A percentile compares a stretch with the other conserved stretches of the same genome.
Evolutionary conservation across 2,113 vertebrate species (phyloP).

Genomic region (Narcine bancroftii): DNA sequence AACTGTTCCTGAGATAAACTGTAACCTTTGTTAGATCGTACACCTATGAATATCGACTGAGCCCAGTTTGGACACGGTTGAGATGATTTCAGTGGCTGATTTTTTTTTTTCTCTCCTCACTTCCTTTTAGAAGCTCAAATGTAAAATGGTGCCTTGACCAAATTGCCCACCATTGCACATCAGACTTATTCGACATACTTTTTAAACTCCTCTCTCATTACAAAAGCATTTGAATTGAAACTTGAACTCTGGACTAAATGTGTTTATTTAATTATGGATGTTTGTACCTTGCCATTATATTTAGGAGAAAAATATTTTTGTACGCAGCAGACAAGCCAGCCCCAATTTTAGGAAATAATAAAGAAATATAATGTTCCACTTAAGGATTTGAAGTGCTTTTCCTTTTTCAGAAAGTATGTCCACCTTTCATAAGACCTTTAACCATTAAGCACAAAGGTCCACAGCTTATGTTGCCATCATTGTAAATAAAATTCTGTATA

Average conservation of each 20-base stretch:
- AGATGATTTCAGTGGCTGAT: neutral
- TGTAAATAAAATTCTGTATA: too few relatives aligned
- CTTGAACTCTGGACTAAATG: neutral
- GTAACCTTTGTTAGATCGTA: neutral
- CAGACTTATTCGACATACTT: neutral
- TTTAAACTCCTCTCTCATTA: neutral
- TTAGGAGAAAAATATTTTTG: too few relatives aligned
- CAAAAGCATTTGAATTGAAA: neutral
- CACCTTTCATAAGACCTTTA: too few relatives aligned
- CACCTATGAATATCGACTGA: neutral
- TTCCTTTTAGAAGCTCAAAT: neutral
- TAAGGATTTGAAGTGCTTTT: too few relatives aligned
- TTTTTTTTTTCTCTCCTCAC: neutral
- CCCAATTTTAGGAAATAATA: too few relatives aligned
- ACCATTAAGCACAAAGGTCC: too few relatives aligned
- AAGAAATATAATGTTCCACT: too few relatives aligned
- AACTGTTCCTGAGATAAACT: neutral
- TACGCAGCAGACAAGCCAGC: too few relatives aligned
- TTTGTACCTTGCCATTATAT: too few relatives aligned
- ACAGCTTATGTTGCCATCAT: too few relatives aligned
- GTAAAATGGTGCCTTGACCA: neutral
- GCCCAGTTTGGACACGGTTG: neutral
- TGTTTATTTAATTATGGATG: neutral
- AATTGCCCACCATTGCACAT: neutral
- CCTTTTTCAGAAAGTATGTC: too few relatives aligned